phyloP scores from a whole-genome alignment of 1,140 invertebrate species.

The Pristionchus pacificus region DNA sequence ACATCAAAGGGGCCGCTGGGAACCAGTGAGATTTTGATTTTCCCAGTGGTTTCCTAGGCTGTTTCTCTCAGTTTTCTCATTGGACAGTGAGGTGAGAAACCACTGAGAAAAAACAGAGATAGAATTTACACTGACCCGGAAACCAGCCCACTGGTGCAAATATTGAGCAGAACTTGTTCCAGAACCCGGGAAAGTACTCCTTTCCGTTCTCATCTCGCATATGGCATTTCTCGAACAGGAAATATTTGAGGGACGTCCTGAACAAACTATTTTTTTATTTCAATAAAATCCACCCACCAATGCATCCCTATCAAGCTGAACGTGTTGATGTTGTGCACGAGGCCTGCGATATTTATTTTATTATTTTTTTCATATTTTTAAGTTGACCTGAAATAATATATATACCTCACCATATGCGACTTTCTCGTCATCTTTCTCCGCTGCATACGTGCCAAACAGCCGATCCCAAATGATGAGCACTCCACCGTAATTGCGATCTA shows the following conservation, averaged over 20 bases:
- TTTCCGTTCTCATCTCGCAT: constrained; percentile 26
- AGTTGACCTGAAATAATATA: constrained; percentile 61
- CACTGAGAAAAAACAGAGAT: not conserved
- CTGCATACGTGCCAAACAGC: no score
- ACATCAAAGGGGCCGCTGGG: constrained; percentile 29
- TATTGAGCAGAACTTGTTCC: no score
- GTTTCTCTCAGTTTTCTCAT: no score
- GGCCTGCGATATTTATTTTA: constrained; percentile 24
- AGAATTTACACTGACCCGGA: not conserved
- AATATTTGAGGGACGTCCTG: no score
- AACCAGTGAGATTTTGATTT: constrained; percentile 5
- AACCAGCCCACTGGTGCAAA: no score
- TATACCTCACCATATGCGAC: constrained; percentile 59
- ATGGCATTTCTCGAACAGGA: constrained; percentile 21
- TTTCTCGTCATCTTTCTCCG: constrained; percentile 55
- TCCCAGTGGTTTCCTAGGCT: no score
- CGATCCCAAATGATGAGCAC: constrained; percentile 65
- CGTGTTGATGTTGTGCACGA: not conserved
- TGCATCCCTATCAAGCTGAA: not conserved
- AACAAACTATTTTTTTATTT: no score
- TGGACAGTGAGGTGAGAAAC: constrained; percentile 1
- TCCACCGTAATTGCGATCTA: constrained; percentile 67
- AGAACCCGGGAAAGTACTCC: constrained; percentile 23
- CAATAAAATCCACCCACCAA: not conserved
- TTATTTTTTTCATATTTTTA: constrained; percentile 44